Conservation (phyloP, 2,113 vertebrate species). For the Serinus canaria region DNA sequence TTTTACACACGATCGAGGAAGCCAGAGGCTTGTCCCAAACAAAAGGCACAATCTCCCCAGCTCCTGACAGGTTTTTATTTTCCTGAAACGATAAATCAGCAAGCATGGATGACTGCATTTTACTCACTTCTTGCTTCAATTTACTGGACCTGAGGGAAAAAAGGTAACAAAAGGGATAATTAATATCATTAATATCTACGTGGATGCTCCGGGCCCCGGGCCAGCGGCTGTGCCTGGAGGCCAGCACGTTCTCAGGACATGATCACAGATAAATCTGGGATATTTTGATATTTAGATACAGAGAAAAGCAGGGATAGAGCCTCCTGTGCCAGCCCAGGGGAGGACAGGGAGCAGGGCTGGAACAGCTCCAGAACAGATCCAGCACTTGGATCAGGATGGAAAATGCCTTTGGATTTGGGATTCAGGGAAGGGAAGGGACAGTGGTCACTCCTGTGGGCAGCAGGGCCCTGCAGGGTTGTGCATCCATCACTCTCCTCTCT, state of each 20-base stretch:
- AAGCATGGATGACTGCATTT: not conserved
- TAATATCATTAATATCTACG: not conserved
- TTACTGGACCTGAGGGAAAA: constrained; percentile 9
- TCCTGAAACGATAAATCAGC: constrained; percentile 57
- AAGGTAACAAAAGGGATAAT: constrained; percentile 16
- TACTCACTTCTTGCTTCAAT: not conserved
- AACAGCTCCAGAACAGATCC: not conserved
- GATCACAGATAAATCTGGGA: not conserved
- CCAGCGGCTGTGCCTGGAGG: not conserved
- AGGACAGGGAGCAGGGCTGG: not conserved
- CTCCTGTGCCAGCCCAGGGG: not conserved
- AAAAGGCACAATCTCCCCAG: constrained; percentile 34
- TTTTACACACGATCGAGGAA: constrained; percentile 48
- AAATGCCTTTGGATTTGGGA: not conserved
- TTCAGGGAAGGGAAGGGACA: not conserved
- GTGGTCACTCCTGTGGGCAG: not conserved
- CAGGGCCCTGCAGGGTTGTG: not conserved
- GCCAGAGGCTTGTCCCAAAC: constrained; percentile 29
- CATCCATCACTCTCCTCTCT: rapidly evolving
- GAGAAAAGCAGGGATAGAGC: not conserved
- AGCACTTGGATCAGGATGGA: not conserved
- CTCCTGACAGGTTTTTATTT: constrained; percentile 34
- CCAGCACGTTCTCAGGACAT: not conserved
- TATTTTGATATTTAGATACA: rapidly evolving
- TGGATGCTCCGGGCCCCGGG: not conserved